phyloP scores from a whole-genome alignment of 1,140 invertebrate species.

The Hylaeus anthracinus region DNA sequence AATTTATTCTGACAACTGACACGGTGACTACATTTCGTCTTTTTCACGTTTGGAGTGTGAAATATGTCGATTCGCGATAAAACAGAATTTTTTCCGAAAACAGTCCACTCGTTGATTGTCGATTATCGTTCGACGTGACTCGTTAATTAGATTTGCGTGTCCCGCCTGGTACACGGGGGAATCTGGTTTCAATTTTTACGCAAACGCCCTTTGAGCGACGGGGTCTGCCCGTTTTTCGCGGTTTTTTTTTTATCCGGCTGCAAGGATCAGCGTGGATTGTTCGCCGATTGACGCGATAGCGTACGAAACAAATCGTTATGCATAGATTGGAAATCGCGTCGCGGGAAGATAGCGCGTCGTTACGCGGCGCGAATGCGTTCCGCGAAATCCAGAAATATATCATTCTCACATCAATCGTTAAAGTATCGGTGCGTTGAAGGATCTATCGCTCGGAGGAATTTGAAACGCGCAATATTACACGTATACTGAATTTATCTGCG shows the following conservation, averaged over 20 bases:
- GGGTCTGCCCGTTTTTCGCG: not conserved
- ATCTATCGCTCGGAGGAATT: not conserved
- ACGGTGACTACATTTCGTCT: no score
- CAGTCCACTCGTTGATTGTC: conserved; percentile 3
- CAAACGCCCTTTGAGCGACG: conserved; percentile 11
- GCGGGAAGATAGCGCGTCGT: conserved; percentile 3
- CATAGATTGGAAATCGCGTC: conserved; percentile 21
- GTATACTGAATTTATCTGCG: not conserved
- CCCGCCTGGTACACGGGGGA: not conserved
- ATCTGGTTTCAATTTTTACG: conserved; percentile 41
- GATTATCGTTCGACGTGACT: conserved; percentile 12
- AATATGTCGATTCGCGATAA: no score
- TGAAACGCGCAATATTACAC: not conserved
- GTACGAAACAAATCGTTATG: conserved; percentile 27
- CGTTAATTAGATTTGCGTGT: conserved; percentile 38
- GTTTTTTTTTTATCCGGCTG: not conserved
- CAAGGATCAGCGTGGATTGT: not conserved
- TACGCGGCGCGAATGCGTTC: not conserved
- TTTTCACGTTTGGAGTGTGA: no score
- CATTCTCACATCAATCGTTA: conserved; percentile 5
- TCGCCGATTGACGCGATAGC: conserved; percentile 16
- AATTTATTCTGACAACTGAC: no score
- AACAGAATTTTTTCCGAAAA: not conserved
- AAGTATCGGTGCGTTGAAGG: not conserved
- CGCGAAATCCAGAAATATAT: conserved; percentile 21